phyloP scores from a whole-genome alignment of 2,113 vertebrate species.

The Xerus inauris region DNA sequence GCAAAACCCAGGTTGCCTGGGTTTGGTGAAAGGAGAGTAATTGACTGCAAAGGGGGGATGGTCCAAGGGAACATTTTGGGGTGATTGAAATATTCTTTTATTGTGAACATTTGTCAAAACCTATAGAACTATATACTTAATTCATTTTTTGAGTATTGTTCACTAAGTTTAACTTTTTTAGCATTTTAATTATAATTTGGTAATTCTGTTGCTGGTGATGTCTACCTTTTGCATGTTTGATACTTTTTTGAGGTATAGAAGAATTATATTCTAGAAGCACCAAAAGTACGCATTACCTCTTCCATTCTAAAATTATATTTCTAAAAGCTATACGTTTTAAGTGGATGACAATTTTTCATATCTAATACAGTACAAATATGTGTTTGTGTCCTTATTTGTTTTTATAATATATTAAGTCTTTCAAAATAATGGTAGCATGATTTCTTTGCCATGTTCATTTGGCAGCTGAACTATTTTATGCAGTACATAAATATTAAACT shows the following conservation, averaged over 20 bases:
- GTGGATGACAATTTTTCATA: neutral
- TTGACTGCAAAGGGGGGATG: neutral
- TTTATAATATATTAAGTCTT: neutral
- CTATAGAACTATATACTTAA: neutral
- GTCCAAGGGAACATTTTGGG: neutral
- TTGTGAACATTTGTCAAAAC: neutral
- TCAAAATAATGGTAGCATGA: neutral
- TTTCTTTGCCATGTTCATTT: constrained; percentile 11
- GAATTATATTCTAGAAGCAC: neutral
- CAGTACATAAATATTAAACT: constrained; percentile 38
- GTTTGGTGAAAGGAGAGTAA: neutral
- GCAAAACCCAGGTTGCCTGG: neutral
- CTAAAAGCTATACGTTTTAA: neutral
- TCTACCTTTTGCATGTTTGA: neutral
- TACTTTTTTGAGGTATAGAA: neutral
- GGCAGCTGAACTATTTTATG: neutral
- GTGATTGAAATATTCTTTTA: neutral
- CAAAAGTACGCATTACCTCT: neutral
- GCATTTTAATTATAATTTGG: neutral
- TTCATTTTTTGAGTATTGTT: neutral
- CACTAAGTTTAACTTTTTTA: neutral
- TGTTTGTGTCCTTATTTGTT: neutral
- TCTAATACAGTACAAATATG: neutral
- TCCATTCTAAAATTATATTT: neutral
- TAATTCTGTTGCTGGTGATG: neutral